Conservation (phyloP, 2,888 invertebrate genomes). For the Selenia dentaria region DNA sequence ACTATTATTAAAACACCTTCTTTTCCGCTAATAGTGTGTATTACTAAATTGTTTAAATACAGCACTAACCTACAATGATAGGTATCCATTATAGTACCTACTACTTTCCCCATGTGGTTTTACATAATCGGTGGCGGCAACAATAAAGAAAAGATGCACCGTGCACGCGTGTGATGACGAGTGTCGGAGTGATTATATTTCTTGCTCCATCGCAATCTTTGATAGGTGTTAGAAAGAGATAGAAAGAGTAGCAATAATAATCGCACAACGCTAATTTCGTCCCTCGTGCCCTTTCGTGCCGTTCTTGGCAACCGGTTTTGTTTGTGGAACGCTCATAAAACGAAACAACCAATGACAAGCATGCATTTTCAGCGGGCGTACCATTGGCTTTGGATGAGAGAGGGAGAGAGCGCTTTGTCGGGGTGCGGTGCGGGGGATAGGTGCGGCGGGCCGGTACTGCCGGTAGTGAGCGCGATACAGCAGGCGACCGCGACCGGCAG, state of each 20-base stretch:
- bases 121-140: not conserved
- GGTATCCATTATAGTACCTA: too few species aligned
- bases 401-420: constrained; percentile 38
- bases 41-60: too few species aligned
- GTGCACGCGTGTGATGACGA: constrained; percentile 2
- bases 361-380: constrained; percentile 62
- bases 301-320: constrained; percentile 80
- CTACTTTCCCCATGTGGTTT: not conserved
- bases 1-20: too few species aligned
- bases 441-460: constrained; percentile 60
- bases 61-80: too few species aligned
- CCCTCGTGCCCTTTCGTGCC: constrained; percentile 77
- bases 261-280: constrained; percentile 68
- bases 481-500: too few species aligned
- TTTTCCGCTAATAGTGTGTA: too few species aligned
- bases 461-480: constrained; percentile 33
- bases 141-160: constrained; percentile 4
- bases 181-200: constrained; percentile 42
- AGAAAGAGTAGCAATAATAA: constrained; percentile 61
- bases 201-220: constrained; percentile 38
- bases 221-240: constrained; percentile 48
- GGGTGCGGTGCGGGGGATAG: constrained; percentile 59
- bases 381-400: constrained; percentile 72
- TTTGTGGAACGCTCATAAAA: constrained; percentile 76
- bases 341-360: constrained; percentile 61